Percentiles rank a stretch among this genome's conserved stretches.
phyloP scores from a whole-genome alignment of 2,113 vertebrate species.

The Dasyurus viverrinus region DNA sequence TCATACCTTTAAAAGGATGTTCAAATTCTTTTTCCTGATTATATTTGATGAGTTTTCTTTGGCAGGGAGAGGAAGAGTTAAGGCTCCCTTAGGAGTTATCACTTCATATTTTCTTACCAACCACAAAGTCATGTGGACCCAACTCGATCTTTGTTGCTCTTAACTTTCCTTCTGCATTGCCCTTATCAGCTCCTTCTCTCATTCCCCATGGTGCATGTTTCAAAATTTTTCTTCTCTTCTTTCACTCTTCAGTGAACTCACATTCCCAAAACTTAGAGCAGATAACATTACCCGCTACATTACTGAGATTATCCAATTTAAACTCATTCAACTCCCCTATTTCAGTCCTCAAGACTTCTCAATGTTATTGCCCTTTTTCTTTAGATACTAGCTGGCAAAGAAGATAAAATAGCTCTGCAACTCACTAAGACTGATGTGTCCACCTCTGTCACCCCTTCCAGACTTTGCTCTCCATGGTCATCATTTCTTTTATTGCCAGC shows the following conservation, averaged over 20 bases:
- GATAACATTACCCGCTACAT: not conserved
- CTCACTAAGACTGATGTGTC: not conserved
- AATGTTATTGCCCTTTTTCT: not conserved
- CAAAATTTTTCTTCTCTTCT: not conserved
- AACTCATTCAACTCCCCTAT: not conserved
- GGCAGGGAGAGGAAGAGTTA: not conserved
- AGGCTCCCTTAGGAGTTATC: not conserved
- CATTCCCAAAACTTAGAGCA: not conserved
- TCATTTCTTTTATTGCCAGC: not conserved
- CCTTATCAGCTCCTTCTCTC: not conserved
- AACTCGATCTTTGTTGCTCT: not conserved
- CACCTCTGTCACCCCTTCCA: not conserved
- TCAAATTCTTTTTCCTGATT: not conserved
- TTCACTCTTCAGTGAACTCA: not conserved
- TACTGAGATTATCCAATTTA: not conserved
- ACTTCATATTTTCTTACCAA: not conserved
- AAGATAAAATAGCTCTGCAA: not conserved
- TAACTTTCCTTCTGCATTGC: not conserved
- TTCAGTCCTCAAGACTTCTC: not conserved
- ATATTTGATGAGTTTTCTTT: not conserved
- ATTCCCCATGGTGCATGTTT: not conserved
- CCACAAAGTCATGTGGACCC: not conserved
- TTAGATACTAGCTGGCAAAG: not conserved
- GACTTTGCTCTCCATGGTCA: not conserved
- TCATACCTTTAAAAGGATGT: not conserved